These are phyloP conservation scores for Phragmatobia fuliginosa DNA, from an alignment of 2,888 invertebrate genomes.

Conservation along the genomic window DNA sequence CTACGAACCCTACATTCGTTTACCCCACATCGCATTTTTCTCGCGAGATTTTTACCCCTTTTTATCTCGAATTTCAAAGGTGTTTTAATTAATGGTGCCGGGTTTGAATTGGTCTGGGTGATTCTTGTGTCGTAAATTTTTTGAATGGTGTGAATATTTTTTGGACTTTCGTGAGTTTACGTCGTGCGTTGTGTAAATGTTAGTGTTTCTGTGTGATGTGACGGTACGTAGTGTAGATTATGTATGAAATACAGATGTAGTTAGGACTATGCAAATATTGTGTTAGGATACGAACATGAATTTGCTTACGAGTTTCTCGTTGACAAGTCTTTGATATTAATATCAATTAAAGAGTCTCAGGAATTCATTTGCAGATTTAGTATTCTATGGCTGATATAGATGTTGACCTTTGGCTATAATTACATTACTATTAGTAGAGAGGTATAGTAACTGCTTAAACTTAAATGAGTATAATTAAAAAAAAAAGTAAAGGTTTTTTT, in stretches of 20 bases:
- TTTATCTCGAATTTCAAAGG: conserved; percentile 57
- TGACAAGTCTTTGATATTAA: conserved; percentile 8
- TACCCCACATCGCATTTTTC: conserved; percentile 39
- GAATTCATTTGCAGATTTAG: background rate
- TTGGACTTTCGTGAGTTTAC: conserved; percentile 48
- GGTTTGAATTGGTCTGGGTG: conserved; percentile 59
- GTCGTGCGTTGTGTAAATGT: conserved; percentile 48
- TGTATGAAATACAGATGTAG: conserved; percentile 28
- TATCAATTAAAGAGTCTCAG: background rate
- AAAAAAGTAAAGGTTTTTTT: background rate
- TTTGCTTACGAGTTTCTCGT: conserved; percentile 21
- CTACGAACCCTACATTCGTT: conserved; percentile 54
- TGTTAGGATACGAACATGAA: conserved; percentile 17
- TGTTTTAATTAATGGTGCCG: conserved; percentile 74
- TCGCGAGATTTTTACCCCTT: conserved; percentile 48
- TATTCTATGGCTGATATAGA: conserved; percentile 6
- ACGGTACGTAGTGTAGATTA: conserved; percentile 37
- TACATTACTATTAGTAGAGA: background rate
- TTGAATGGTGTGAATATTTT: conserved; percentile 47
- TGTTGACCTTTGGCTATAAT: background rate
- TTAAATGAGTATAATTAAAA: background rate
- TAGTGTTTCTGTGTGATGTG: conserved; percentile 49
- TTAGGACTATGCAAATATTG: conserved; percentile 38
- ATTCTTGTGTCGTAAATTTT: conserved; percentile 54
- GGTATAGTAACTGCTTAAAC: background rate